A percentile compares a stretch with the other conserved stretches of the same genome.
Evolutionary conservation across 92 coral and sea anemone species (phyloP).

Genomic region (Phenganax subtilis): DNA sequence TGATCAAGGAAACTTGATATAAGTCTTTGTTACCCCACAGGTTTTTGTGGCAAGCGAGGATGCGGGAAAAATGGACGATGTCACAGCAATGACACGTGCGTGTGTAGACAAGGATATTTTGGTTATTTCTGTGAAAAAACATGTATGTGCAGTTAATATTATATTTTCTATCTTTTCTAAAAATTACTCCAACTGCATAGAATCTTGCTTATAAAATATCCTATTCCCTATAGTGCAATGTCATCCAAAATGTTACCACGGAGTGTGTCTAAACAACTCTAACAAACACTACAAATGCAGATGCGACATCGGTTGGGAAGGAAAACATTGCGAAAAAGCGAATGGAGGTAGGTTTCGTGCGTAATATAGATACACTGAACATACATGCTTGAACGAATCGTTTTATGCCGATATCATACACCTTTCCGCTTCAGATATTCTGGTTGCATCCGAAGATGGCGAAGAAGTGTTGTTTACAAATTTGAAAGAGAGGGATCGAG

Average conservation of each 20-base stretch:
- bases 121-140: conserved; percentile 70
- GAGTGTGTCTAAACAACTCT: conserved; percentile 79
- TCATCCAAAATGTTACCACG: conserved; percentile 71
- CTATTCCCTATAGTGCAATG: conserved; percentile 54
- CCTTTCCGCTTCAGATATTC: conserved; percentile 37
- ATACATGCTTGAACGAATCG: neutral
- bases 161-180: conserved; percentile 1
- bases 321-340: conserved; percentile 66
- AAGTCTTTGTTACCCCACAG: conserved; percentile 28
- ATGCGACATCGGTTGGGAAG: conserved; percentile 95
- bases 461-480: conserved; percentile 89
- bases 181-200: neutral
- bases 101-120: conserved; percentile 73
- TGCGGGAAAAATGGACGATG: conserved; percentile 85
- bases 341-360: conserved; percentile 68
- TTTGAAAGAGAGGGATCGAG: conserved; percentile 23
- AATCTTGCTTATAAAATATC: neutral
- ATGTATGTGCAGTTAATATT: conserved; percentile 42
- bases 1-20: too few relatives aligned
- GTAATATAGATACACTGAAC: neutral
- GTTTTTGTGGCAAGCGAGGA: conserved; percentile 83
- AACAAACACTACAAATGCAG: conserved; percentile 64
- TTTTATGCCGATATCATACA: conserved; percentile 4
- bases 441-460: conserved; percentile 62
- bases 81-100: conserved; percentile 78